phyloP scores from a whole-genome alignment of 2,113 vertebrate genomes.

The Rhynchopsitta pachyrhyncha region DNA sequence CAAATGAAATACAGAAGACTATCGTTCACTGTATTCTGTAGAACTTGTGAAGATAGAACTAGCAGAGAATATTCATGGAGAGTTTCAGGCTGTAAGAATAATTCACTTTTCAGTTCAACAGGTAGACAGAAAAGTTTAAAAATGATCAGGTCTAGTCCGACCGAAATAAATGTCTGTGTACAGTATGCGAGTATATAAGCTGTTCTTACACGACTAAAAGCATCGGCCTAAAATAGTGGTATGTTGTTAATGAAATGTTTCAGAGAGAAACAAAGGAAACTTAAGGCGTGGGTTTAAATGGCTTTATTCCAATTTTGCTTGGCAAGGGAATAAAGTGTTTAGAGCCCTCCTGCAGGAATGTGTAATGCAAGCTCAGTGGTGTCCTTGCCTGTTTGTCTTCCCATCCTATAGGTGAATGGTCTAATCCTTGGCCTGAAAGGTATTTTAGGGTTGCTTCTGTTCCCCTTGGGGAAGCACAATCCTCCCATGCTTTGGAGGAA shows the following conservation, averaged over 20 bases:
- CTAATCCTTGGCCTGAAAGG: neutral
- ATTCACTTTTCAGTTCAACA: neutral
- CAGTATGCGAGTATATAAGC: rapidly evolving
- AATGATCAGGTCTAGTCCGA: rapidly evolving
- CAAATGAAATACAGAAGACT: neutral
- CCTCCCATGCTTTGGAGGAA: neutral
- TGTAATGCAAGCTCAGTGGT: rapidly evolving
- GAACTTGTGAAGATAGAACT: neutral
- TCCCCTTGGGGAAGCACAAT: neutral
- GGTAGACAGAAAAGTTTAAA: neutral
- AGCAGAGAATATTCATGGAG: neutral
- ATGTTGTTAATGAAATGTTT: neutral
- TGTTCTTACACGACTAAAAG: rapidly evolving
- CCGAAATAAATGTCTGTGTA: neutral
- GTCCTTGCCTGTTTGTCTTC: neutral
- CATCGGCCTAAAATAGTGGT: neutral
- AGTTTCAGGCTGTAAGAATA: neutral
- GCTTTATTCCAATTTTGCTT: neutral
- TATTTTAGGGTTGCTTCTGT: neutral
- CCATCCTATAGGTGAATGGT: neutral
- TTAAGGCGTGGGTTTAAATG: neutral
- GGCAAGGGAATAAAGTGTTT: neutral
- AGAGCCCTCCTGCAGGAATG: rapidly evolving
- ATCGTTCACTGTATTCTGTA: neutral
- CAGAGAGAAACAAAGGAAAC: neutral